A percentile compares a stretch with the other conserved stretches of the same genome.
These are phyloP conservation scores for Tethea ocularis DNA, from an alignment of 2,888 invertebrate genomes.

Conservation along the genomic window DNA sequence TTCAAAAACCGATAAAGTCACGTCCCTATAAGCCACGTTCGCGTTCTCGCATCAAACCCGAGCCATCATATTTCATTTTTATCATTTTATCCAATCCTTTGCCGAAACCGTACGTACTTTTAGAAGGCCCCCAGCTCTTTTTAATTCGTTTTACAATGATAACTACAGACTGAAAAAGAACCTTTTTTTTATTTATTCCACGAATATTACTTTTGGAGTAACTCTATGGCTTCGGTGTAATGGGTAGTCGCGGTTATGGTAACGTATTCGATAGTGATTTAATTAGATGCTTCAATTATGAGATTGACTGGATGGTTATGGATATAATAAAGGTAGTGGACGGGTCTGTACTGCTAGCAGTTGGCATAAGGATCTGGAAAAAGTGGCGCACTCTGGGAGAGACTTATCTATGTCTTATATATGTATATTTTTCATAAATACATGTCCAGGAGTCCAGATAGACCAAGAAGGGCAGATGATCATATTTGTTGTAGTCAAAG, in stretches of 20 bases:
- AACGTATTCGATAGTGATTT: slow-evolving; percentile 22
- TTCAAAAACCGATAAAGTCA: slow-evolving; percentile 17
- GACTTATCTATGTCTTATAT: too few relatives aligned
- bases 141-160: slow-evolving; percentile 81
- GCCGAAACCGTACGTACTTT: slow-evolving; percentile 75
- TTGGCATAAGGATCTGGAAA: too few relatives aligned
- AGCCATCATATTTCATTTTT: slow-evolving; percentile 74
- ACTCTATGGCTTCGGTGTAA: slow-evolving; percentile 54
- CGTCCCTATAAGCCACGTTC: slow-evolving; percentile 38
- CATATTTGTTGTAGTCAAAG: too few relatives aligned
- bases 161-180: slow-evolving; percentile 50
- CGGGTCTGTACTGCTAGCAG: too few relatives aligned
- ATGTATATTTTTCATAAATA: too few relatives aligned
- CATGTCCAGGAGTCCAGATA: too few relatives aligned
- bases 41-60: slow-evolving; percentile 51
- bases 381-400: too few relatives aligned
- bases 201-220: slow-evolving; percentile 61
- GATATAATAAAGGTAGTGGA: too few relatives aligned
- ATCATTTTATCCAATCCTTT: slow-evolving; percentile 79
- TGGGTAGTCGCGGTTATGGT: slow-evolving; percentile 24
- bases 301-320: too few relatives aligned
- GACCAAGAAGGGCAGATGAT: too few relatives aligned
- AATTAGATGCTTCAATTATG: background rate
- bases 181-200: slow-evolving; percentile 61
- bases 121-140: slow-evolving; percentile 53